phyloP scores from a whole-genome alignment of 1,140 invertebrate genomes.

The Drosophila subpulchrella region DNA sequence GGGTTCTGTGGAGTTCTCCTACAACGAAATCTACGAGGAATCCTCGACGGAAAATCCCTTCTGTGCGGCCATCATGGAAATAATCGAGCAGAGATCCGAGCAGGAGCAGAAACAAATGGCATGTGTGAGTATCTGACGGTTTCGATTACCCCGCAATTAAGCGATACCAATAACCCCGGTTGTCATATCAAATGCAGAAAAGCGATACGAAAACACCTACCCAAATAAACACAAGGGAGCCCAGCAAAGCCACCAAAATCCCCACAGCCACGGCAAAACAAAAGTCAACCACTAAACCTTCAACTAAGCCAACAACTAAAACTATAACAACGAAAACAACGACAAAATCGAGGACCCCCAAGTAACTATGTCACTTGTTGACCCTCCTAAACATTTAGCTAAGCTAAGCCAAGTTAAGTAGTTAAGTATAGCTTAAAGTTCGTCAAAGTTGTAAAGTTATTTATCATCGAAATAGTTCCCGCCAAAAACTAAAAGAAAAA shows the following conservation, averaged over 20 bases:
- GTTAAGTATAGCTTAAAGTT: conserved; percentile 52
- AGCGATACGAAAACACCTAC: conserved; percentile 47
- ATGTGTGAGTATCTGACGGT: conserved; percentile 42
- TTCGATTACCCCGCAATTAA: conserved; percentile 22
- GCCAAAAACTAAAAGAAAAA: conserved; percentile 16
- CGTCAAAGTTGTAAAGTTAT: conserved; percentile 34
- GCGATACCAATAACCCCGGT: conserved; percentile 39
- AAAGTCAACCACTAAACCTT: conserved; percentile 21
- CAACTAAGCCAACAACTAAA: conserved; percentile 16
- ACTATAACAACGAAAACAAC: conserved; percentile 16
- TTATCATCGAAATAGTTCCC: conserved; percentile 33
- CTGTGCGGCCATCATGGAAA: conserved; percentile 39
- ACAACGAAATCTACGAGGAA: conserved; percentile 51
- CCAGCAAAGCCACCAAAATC: conserved; percentile 16
- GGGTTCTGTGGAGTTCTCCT: conserved; percentile 39
- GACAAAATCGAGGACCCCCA: conserved; percentile 22
- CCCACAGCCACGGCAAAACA: conserved; percentile 24
- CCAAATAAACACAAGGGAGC: conserved; percentile 9
- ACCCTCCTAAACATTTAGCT: conserved; percentile 25
- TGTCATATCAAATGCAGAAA: conserved; percentile 46
- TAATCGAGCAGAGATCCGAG: conserved; percentile 9
- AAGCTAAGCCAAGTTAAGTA: conserved; percentile 57
- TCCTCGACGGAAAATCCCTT: conserved; percentile 57
- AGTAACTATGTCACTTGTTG: conserved; percentile 54
- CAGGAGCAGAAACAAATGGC: not conserved